Evolutionary conservation across 1,140 invertebrate species (phyloP).

Genomic region (Diprion similis): DNA sequence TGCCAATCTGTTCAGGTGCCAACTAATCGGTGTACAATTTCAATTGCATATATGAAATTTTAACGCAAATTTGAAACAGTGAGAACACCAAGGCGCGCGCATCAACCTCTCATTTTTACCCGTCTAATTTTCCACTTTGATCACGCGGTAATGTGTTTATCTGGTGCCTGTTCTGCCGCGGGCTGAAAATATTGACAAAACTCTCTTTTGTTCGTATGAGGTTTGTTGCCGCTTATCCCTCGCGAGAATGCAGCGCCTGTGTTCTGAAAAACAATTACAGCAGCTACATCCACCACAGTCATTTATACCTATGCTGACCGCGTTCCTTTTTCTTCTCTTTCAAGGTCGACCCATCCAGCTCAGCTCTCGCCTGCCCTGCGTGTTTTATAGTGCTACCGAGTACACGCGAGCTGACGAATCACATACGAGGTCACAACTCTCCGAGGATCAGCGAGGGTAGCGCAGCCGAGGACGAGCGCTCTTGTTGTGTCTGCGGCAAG

Average conservation of each 20-base stretch:
- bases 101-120: too few relatives aligned
- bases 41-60: too few relatives aligned
- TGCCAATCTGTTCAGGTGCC: too few relatives aligned
- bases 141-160: too few relatives aligned
- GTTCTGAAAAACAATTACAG: background rate
- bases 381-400: slow-evolving; percentile 62
- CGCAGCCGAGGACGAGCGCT: slow-evolving; percentile 49
- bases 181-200: slow-evolving; percentile 3
- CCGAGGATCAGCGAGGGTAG: slow-evolving; percentile 48
- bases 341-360: slow-evolving; percentile 40
- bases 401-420: slow-evolving; percentile 66
- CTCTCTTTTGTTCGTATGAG: background rate
- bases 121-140: too few relatives aligned
- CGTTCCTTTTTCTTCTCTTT: slow-evolving; percentile 15
- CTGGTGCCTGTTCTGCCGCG: background rate
- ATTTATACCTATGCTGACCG: background rate
- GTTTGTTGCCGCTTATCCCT: background rate
- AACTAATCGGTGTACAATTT: too few relatives aligned
- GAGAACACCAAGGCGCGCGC: too few relatives aligned
- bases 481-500: slow-evolving; percentile 59
- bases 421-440: slow-evolving; percentile 66
- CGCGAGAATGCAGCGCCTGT: background rate
- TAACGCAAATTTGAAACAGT: too few relatives aligned
- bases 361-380: slow-evolving; percentile 60
- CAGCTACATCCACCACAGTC: background rate